Conservation (phyloP, 2,113 vertebrate species). For the Tetrax tetrax region DNA sequence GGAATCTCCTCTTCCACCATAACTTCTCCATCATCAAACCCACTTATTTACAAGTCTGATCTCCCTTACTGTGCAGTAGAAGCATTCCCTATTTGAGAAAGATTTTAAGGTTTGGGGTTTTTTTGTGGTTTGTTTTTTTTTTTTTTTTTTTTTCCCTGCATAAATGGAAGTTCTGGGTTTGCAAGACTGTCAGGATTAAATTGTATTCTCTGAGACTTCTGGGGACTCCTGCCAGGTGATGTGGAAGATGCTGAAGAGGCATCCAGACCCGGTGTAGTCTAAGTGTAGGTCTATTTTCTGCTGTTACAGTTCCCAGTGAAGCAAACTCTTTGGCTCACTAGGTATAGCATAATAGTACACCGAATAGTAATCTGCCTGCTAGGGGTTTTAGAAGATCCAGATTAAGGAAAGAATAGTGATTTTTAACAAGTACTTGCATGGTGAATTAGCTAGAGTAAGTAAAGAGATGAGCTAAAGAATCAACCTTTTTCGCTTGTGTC, state of each 20-base stretch:
- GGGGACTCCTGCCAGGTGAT: not conserved
- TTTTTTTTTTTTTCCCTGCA: not conserved
- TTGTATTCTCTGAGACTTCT: not conserved
- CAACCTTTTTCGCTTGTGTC: not conserved
- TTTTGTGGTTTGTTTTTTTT: not conserved
- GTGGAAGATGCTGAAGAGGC: not conserved
- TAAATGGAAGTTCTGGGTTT: not conserved
- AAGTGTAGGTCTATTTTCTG: not conserved
- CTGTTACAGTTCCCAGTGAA: not conserved
- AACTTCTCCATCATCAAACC: not conserved
- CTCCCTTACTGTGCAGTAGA: not conserved
- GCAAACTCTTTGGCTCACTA: not conserved
- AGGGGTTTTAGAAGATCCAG: not conserved
- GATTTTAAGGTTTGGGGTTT: not conserved
- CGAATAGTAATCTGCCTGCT: not conserved
- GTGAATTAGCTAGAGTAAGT: not conserved
- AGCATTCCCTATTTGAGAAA: not conserved
- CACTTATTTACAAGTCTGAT: not conserved
- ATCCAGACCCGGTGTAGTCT: not conserved
- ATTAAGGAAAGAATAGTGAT: not conserved
- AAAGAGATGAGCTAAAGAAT: not conserved
- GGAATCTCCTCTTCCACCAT: not conserved
- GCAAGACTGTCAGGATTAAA: not conserved
- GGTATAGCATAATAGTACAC: not conserved
- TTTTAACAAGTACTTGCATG: not conserved